Conservation (phyloP, 2,113 vertebrate genomes). For the Ellobius talpinus region DNA sequence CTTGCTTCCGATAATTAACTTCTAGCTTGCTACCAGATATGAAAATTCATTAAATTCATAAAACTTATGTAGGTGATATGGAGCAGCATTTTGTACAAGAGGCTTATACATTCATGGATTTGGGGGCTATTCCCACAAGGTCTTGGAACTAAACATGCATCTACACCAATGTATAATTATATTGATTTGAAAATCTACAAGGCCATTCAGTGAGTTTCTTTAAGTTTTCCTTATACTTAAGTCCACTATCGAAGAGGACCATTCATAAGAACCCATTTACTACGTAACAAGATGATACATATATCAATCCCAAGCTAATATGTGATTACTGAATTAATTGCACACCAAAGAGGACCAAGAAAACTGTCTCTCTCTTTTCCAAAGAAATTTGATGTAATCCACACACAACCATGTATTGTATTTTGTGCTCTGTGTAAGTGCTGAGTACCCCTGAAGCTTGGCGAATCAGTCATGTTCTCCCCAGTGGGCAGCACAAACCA, state of each 20-base stretch:
- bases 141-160: not conserved
- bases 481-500: not conserved
- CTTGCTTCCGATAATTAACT: not conserved
- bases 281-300: not conserved
- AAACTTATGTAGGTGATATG: not conserved
- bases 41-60: not conserved
- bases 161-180: not conserved
- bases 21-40: not conserved
- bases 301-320: not conserved
- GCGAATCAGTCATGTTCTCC: not conserved
- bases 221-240: not conserved
- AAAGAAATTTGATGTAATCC: not conserved
- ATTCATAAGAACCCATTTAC: not conserved
- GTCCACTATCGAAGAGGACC: not conserved
- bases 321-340: not conserved
- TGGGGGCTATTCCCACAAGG: not conserved
- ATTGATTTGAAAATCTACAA: conserved; percentile 9
- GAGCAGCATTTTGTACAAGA: not conserved
- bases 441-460: not conserved
- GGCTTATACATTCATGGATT: not conserved
- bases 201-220: not conserved
- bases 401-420: fast-evolving
- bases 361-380: not conserved
- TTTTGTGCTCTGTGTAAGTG: not conserved
- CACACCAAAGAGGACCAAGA: not conserved